A percentile compares a stretch with the other conserved stretches of the same genome.
Conservation (phyloP, 2,797 vertebrate species). For the Lithobates sylvaticus region DNA sequence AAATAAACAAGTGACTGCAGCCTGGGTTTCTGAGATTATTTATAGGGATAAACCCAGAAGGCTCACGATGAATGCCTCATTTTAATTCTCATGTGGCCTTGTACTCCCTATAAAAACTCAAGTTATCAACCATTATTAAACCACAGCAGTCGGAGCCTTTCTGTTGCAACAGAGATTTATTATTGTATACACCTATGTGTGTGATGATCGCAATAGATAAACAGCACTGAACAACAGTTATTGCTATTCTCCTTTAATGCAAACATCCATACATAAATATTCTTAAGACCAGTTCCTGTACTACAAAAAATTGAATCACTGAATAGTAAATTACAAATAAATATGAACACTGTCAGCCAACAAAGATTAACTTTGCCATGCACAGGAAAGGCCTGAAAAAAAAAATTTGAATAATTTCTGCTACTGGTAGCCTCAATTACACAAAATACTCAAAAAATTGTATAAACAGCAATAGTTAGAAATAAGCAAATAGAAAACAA, state of each 20-base stretch:
- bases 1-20: conserved; percentile 20
- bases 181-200: conserved; percentile 19
- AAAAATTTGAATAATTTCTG: too few species aligned
- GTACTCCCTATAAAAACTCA: conserved; percentile 33
- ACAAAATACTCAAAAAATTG: too few species aligned
- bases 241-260: conserved; percentile 10
- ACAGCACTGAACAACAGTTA: background rate
- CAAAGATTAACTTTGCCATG: too few species aligned
- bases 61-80: conserved; percentile 12
- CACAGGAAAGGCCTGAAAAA: too few species aligned
- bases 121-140: conserved; percentile 44
- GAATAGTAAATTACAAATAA: background rate
- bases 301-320: conserved; percentile 12
- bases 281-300: background rate
- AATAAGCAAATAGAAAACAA: too few species aligned
- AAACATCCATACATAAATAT: conserved; percentile 11
- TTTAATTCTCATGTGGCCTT: conserved; percentile 38
- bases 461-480: too few species aligned
- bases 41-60: conserved; percentile 15
- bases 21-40: conserved; percentile 16
- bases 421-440: too few species aligned
- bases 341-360: background rate
- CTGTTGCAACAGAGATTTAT: conserved; percentile 14
- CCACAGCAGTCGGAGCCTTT: background rate
- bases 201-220: conserved; percentile 27